phyloP scores from a whole-genome alignment of 2,797 vertebrate genomes.

The Heteromormyrus szaboi region DNA sequence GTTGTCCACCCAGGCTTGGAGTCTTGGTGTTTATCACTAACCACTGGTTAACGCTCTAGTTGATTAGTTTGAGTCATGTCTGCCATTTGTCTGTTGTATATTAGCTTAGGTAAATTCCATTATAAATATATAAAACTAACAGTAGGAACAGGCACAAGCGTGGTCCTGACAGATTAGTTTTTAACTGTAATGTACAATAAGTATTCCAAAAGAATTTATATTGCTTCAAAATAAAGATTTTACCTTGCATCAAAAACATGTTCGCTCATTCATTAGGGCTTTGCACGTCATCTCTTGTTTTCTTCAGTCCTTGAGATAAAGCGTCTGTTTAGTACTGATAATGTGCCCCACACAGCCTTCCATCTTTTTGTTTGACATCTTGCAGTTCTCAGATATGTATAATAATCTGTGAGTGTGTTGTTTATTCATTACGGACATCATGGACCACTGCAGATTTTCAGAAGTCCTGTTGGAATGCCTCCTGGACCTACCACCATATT shows the following conservation, averaged over 20 bases:
- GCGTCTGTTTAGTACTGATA: not conserved
- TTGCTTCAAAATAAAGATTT: constrained; percentile 86
- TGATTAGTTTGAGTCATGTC: not conserved
- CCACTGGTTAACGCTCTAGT: not conserved
- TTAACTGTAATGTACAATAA: constrained; percentile 49
- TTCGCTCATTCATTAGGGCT: not conserved
- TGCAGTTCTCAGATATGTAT: not conserved
- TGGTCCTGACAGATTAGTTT: constrained; percentile 37
- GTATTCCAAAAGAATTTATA: constrained; percentile 66
- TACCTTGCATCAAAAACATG: constrained; percentile 32
- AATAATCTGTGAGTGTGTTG: not conserved
- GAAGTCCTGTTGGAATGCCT: not conserved
- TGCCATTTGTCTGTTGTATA: not conserved
- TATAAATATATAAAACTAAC: not conserved
- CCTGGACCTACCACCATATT: not conserved
- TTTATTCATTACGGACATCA: not conserved
- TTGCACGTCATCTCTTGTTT: not conserved
- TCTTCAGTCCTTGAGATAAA: constrained; percentile 6
- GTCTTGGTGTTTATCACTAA: not conserved
- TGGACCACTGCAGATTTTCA: not conserved
- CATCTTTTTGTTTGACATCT: not conserved
- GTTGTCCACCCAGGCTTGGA: not conserved
- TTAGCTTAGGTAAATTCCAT: constrained; percentile 5
- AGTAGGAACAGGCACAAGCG: constrained; percentile 40
- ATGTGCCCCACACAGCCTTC: not conserved